Conservation (phyloP, 1,140 invertebrate genomes). For the Drosophila pallidifrons region DNA sequence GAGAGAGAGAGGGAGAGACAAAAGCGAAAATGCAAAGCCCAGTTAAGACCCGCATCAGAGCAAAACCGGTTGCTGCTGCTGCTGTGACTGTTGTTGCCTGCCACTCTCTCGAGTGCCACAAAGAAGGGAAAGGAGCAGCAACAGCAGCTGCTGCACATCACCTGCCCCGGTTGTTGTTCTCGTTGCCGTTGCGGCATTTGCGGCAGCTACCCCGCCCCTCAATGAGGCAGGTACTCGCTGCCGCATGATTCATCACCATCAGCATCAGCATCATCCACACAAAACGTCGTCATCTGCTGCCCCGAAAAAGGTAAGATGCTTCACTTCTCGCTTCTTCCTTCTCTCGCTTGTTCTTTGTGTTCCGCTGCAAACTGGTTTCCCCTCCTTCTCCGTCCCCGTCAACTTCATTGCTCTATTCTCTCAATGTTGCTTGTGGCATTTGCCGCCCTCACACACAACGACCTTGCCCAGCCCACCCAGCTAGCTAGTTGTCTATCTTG, state of each 20-base stretch:
- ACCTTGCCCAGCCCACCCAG: constrained; percentile 61
- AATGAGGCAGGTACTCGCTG: constrained; percentile 36
- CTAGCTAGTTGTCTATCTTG: constrained; percentile 21
- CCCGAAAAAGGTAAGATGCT: constrained; percentile 28
- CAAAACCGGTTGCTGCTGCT: background rate
- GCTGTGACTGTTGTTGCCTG: constrained; percentile 18
- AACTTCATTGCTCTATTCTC: background rate
- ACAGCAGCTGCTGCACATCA: constrained; percentile 45
- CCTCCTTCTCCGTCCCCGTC: background rate
- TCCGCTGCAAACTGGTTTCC: constrained; percentile 28
- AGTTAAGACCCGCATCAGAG: constrained; percentile 12
- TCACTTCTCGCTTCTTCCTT: background rate
- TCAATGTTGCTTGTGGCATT: background rate
- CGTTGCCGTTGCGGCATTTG: background rate
- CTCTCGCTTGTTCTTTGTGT: constrained; percentile 6
- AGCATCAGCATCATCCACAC: constrained; percentile 20
- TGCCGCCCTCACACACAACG: constrained; percentile 49
- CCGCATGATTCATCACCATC: constrained; percentile 42
- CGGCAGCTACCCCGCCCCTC: constrained; percentile 25
- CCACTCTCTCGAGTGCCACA: constrained; percentile 19
- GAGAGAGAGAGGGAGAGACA: background rate
- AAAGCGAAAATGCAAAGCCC: constrained; percentile 11
- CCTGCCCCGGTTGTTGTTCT: constrained; percentile 40
- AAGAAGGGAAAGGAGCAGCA: constrained; percentile 23
- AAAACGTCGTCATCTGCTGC: constrained; percentile 9